phyloP scores from a whole-genome alignment of 1,140 invertebrate genomes.

The Eriosoma lanigerum region DNA sequence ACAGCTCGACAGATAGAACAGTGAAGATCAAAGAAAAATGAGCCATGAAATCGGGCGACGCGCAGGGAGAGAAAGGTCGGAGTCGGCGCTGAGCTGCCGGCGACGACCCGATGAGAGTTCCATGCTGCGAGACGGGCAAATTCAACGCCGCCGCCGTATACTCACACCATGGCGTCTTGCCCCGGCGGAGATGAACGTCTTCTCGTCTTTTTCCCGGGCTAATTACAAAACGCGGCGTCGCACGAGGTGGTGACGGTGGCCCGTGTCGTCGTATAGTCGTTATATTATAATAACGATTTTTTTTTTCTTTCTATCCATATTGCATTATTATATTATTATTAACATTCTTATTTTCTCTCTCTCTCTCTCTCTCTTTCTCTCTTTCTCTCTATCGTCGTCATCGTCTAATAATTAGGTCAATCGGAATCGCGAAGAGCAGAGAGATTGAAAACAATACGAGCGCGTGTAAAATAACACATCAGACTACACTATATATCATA shows the following conservation, averaged over 20 bases:
- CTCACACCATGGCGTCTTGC: background rate
- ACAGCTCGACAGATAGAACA: too few species aligned
- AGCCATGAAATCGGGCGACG: conserved; percentile 28
- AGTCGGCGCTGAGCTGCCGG: conserved; percentile 9
- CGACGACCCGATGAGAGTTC: conserved; percentile 2
- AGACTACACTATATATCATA: too few species aligned
- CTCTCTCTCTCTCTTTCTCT: too few species aligned
- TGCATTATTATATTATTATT: too few species aligned
- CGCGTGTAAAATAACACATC: too few species aligned
- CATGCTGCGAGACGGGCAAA: conserved; percentile 13
- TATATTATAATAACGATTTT: background rate
- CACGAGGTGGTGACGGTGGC: background rate
- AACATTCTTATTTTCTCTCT: too few species aligned
- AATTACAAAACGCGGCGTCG: background rate
- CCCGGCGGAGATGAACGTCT: background rate
- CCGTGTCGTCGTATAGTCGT: background rate
- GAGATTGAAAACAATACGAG: too few species aligned
- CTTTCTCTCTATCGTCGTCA: too few species aligned
- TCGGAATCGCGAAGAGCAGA: too few species aligned
- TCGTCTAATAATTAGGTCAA: too few species aligned
- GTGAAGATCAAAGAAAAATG: background rate
- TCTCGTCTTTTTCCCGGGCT: background rate
- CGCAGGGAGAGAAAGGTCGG: conserved; percentile 29
- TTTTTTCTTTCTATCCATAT: background rate
- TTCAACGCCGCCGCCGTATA: background rate